A percentile compares a stretch with the other conserved stretches of the same genome.
Conservation (phyloP, 2,888 invertebrate species). For the Aleiodes leptofemur region DNA sequence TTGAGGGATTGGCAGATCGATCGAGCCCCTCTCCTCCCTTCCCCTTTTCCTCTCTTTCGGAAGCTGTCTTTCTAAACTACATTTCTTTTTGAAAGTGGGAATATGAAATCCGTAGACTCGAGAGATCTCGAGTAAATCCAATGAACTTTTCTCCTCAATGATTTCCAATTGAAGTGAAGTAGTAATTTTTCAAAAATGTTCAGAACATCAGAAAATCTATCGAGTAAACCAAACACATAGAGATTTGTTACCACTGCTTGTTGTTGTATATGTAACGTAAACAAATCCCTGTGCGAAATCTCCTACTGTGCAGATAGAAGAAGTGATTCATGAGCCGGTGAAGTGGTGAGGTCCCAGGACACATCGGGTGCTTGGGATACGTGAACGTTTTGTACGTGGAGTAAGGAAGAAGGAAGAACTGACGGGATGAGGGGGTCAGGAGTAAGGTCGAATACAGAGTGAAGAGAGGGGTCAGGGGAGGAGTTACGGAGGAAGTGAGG, state of each 20-base stretch:
- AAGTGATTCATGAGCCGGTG: conserved; percentile 57
- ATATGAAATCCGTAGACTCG: conserved; percentile 15
- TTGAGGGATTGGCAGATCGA: conserved; percentile 15
- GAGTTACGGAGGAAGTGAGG: conserved; percentile 37
- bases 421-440: conserved; percentile 25
- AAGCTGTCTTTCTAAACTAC: background rate
- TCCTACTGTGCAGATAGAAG: conserved; percentile 49
- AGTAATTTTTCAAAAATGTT: too few relatives aligned
- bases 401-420: conserved; percentile 1
- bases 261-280: conserved; percentile 23
- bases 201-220: background rate
- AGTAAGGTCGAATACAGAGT: conserved; percentile 22
- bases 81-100: background rate
- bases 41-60: background rate
- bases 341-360: conserved; percentile 41
- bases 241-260: background rate
- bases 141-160: background rate
- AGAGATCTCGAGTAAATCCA: background rate
- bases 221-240: too few relatives aligned
- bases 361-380: conserved; percentile 20
- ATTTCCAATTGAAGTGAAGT: background rate
- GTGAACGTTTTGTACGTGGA: conserved; percentile 29
- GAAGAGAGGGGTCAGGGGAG: conserved; percentile 16
- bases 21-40: background rate
- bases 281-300: conserved; percentile 20